A percentile compares a stretch with the other conserved stretches of the same genome.
phyloP scores from a whole-genome alignment of 2,113 vertebrate genomes.

The Pseudois nayaur region DNA sequence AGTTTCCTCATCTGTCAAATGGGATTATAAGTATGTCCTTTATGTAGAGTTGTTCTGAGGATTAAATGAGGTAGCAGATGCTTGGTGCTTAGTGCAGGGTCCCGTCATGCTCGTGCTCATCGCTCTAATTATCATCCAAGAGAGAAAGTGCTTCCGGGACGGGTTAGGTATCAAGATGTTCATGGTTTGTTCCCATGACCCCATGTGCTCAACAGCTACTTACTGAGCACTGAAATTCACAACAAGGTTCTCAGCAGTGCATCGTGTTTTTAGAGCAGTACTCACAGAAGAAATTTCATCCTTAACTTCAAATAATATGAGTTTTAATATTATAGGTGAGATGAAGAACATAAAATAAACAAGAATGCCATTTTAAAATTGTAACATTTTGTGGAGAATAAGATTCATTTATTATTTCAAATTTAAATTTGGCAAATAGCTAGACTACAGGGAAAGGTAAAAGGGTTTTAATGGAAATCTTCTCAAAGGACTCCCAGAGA shows the following conservation, averaged over 20 bases:
- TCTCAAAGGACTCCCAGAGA: background rate
- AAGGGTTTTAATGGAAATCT: background rate
- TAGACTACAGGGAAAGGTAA: background rate
- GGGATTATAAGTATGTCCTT: background rate
- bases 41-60: background rate
- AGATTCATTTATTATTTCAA: background rate
- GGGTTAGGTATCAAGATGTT: background rate
- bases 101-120: fast-evolving
- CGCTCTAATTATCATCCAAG: background rate
- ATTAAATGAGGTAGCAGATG: background rate
- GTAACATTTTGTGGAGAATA: background rate
- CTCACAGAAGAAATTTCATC: background rate
- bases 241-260: background rate
- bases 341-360: background rate
- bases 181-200: background rate
- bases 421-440: background rate
- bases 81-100: background rate
- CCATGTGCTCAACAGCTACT: background rate
- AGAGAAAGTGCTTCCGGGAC: background rate
- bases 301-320: background rate
- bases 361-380: background rate
- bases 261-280: background rate
- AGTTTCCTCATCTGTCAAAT: background rate
- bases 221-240: background rate
- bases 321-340: background rate